A percentile compares a stretch with the other conserved stretches of the same genome.
Conservation (phyloP, 1,140 invertebrate species). For the Drosophila quadrilineata region DNA sequence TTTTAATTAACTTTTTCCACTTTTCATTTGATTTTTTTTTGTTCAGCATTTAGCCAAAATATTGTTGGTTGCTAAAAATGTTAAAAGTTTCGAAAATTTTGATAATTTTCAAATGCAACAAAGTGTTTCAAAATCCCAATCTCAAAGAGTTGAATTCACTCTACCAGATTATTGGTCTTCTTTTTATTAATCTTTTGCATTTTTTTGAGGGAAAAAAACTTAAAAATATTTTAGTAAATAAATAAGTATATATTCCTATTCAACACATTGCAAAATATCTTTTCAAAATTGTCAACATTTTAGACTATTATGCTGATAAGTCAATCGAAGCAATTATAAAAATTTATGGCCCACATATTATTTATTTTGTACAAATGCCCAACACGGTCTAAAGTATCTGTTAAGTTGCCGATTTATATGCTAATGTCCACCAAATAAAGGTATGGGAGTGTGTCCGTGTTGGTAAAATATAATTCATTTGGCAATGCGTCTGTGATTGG, state of each 20-base stretch:
- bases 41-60: too few relatives aligned
- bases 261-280: too few relatives aligned
- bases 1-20: slow-evolving; percentile 62
- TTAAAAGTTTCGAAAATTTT: slow-evolving; percentile 32
- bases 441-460: background rate
- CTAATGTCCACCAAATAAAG: slow-evolving; percentile 27
- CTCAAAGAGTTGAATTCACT: background rate
- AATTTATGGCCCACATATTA: slow-evolving; percentile 38
- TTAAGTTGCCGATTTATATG: slow-evolving; percentile 37
- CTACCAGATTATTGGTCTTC: background rate
- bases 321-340: slow-evolving; percentile 15
- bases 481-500: slow-evolving; percentile 48
- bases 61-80: too few relatives aligned
- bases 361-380: slow-evolving; percentile 23
- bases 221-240: background rate
- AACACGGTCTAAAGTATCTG: slow-evolving; percentile 36
- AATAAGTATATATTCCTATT: too few relatives aligned
- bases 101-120: slow-evolving; percentile 25
- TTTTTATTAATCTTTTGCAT: background rate
- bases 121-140: background rate
- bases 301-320: slow-evolving; percentile 4
- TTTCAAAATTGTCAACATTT: too few relatives aligned
- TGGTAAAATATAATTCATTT: slow-evolving; percentile 42
- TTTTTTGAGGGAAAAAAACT: background rate
- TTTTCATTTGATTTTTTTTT: slow-evolving; percentile 12